Conservation (phyloP, 2,797 vertebrate genomes). For the Bradypodion ventrale region DNA sequence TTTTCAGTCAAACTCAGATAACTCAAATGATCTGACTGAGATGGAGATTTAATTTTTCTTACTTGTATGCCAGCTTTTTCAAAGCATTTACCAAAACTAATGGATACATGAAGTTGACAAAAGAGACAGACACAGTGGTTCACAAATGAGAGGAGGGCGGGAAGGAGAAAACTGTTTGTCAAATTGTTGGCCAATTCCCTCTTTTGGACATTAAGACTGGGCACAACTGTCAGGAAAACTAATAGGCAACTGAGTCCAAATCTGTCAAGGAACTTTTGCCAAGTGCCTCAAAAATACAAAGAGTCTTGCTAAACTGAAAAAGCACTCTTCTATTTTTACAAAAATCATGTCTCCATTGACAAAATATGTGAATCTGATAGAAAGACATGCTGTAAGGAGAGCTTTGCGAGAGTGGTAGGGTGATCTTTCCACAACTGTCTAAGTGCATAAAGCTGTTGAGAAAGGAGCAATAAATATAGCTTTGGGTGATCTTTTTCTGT, state of each 20-base stretch:
- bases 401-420: background rate
- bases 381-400: slow-evolving; percentile 4
- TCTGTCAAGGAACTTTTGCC: background rate
- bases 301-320: background rate
- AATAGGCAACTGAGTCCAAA: background rate
- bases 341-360: slow-evolving; percentile 13
- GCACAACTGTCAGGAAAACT: background rate
- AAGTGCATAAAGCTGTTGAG: slow-evolving; percentile 1
- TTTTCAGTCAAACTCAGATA: background rate
- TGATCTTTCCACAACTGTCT: background rate
- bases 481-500: background rate
- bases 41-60: background rate
- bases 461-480: slow-evolving; percentile 7
- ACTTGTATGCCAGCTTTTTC: background rate
- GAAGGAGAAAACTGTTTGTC: background rate
- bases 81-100: slow-evolving; percentile 1
- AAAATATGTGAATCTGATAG: background rate
- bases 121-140: background rate
- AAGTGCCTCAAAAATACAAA: slow-evolving; percentile 8
- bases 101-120: background rate
- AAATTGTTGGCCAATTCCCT: background rate
- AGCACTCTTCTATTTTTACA: background rate
- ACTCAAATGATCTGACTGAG: background rate
- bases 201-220: background rate
- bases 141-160: background rate